These are phyloP conservation scores for Anarhynchus alexandrinus DNA, from an alignment of 2,113 vertebrate genomes.

Conservation along the genomic window DNA sequence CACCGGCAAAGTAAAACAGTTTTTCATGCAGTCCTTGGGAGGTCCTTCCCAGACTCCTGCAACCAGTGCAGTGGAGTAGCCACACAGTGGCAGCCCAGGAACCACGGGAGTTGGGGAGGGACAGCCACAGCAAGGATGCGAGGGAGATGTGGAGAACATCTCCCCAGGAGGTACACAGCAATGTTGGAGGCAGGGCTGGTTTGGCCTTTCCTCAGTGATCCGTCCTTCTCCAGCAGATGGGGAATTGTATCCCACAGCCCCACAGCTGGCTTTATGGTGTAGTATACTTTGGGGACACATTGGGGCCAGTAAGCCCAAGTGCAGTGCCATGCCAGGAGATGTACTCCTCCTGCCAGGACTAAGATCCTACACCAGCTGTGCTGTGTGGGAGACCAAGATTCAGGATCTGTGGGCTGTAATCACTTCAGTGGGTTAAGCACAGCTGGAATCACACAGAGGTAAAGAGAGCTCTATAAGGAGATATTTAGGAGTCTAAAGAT, in stretches of 20 bases:
- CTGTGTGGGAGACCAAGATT: neutral
- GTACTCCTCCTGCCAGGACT: neutral
- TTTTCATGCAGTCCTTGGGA: neutral
- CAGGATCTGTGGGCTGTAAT: neutral
- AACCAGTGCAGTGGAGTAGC: fast-evolving
- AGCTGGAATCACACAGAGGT: neutral
- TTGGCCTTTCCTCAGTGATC: neutral
- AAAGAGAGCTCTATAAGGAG: neutral
- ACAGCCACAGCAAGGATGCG: neutral
- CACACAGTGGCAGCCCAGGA: neutral
- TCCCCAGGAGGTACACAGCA: neutral
- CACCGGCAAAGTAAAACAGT: neutral
- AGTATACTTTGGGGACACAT: fast-evolving
- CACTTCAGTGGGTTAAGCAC: neutral
- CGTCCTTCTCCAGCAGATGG: fast-evolving
- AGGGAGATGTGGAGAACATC: neutral
- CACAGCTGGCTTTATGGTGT: fast-evolving
- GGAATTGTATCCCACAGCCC: neutral
- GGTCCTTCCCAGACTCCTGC: neutral
- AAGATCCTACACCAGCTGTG: fast-evolving
- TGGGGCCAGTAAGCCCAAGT: neutral
- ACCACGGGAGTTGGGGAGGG: fast-evolving
- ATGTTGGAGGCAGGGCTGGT: neutral
- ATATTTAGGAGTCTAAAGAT: neutral
- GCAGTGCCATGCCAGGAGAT: neutral